Base-by-base conservation (phyloP, 2,888 invertebrate species). In the Dromius quadrimaculatus region DNA sequence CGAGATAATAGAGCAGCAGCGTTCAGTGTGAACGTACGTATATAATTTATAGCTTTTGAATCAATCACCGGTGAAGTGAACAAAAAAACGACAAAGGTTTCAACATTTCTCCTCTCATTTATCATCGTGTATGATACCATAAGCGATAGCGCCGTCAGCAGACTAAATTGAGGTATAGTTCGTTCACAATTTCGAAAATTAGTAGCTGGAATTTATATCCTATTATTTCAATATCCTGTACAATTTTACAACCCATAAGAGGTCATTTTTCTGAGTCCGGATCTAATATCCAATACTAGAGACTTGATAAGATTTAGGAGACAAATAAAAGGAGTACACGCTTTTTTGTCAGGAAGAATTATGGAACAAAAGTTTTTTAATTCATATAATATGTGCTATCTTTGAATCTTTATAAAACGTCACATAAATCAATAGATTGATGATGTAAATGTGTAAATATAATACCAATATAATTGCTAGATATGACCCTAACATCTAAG, bases 1-100 rank as follows among this genome's bases (percentile, higher is more conserved):
- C 28, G 23, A 23, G 23, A 50, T 50, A 50, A 50, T 23, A 50
- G 23, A 13, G 36, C 23, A 13, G n/a, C 28, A 13, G 15, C n/a
- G 23, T 13, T n/a, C 50, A 23, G 23, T 23, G 50, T 22, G 22
- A 50, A 50, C 50, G 50, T 11, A 50, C 50, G 50, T n/a, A 50
- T 2, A 50, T 50, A 50, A 50, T 50, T 50, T 50, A 50, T 50
- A n/a, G 28, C 50, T 50, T 50, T 28, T 50, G 50, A 50, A 50
- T 50, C 50, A 50, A 50, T 50, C 50, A 47, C 47, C 19, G n/a
- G 11, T 23, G 50, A 13, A 11, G 17, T 19, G 22, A 47, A 8
- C n/a, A 28, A 50, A 28, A 11, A 28, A 50, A n/a, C 23, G 11
- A 11, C 41, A 41, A 28, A 50, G 50, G 50, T 50, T 50, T 23